Evolutionary conservation across 92 coral and sea anemone genomes (phyloP).

Genomic region (Zoanthus sociatus): DNA sequence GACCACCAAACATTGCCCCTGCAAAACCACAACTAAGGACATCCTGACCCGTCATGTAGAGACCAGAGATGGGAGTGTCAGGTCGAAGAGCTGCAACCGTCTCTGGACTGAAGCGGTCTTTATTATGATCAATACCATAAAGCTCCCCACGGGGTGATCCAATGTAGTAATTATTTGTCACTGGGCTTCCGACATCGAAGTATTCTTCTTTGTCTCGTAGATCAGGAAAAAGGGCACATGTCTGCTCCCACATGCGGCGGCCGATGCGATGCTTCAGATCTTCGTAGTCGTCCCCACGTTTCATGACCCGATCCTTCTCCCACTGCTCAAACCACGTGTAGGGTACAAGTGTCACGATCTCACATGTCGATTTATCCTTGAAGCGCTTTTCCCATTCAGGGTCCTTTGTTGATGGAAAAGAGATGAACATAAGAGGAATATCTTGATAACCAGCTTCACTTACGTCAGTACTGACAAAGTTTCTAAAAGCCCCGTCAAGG

Average conservation of each 20-base stretch:
- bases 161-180: conserved; percentile 86
- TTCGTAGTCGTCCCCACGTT: conserved; percentile 93
- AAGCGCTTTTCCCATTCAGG: conserved; percentile 92
- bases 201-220: conserved; percentile 85
- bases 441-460: conserved; percentile 83
- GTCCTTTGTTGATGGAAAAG: conserved; percentile 96
- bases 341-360: conserved; percentile 79
- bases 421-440: conserved; percentile 86
- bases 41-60: conserved; percentile 92
- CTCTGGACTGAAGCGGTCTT: conserved; percentile 82
- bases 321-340: conserved; percentile 94
- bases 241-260: conserved; percentile 93
- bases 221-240: conserved; percentile 81
- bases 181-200: conserved; percentile 92
- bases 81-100: conserved; percentile 84
- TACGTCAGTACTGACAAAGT: conserved; percentile 57
- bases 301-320: conserved; percentile 91
- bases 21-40: conserved; percentile 85
- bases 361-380: conserved; percentile 82
- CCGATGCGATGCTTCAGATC: conserved; percentile 89
- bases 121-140: conserved; percentile 92
- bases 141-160: conserved; percentile 94
- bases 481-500: conserved; percentile 64
- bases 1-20: conserved; percentile 86
- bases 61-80: conserved; percentile 83